Evolutionary conservation across 2,888 invertebrate species (phyloP).

Genomic region (Philaethria dido): DNA sequence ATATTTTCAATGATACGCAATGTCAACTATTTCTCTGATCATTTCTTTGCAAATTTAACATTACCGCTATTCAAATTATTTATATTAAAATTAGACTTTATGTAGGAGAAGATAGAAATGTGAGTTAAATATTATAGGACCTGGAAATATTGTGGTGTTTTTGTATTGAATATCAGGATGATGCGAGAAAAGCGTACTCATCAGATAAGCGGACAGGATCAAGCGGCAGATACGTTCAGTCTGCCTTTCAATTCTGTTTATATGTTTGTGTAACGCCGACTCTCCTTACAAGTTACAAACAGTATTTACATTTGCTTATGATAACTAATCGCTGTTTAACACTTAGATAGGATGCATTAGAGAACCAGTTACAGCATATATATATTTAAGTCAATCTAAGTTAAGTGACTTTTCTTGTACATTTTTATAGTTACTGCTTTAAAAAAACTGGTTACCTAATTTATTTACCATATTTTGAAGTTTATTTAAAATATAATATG

Average conservation of each 20-base stretch:
- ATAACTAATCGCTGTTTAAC: conserved; percentile 16
- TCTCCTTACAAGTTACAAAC: conserved; percentile 22
- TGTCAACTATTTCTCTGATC: conserved; percentile 32
- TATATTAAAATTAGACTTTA: conserved; percentile 22
- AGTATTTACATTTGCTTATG: conserved; percentile 20
- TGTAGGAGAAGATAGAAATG: not conserved
- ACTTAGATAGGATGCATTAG: not conserved
- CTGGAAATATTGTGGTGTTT: conserved; percentile 5
- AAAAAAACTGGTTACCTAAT: not conserved
- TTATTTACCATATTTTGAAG: not conserved
- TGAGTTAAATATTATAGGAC: not conserved
- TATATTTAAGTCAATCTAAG: not conserved
- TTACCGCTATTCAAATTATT: not conserved
- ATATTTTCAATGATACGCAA: conserved; percentile 38
- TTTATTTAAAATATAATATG: not conserved
- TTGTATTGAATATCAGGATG: conserved; percentile 31
- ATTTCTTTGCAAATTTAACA: conserved; percentile 26
- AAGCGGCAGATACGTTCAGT: conserved; percentile 28
- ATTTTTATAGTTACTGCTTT: not conserved
- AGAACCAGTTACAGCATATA: not conserved
- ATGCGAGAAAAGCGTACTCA: conserved; percentile 38
- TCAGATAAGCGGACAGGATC: conserved; percentile 38
- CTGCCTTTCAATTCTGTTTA: conserved; percentile 36
- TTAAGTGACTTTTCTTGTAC: not conserved
- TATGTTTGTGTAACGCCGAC: conserved; percentile 28